A percentile compares a stretch with the other conserved stretches of the same genome.
Evolutionary conservation across 2,888 invertebrate genomes (phyloP).

Genomic region (Ormyrus nitidulus): DNA sequence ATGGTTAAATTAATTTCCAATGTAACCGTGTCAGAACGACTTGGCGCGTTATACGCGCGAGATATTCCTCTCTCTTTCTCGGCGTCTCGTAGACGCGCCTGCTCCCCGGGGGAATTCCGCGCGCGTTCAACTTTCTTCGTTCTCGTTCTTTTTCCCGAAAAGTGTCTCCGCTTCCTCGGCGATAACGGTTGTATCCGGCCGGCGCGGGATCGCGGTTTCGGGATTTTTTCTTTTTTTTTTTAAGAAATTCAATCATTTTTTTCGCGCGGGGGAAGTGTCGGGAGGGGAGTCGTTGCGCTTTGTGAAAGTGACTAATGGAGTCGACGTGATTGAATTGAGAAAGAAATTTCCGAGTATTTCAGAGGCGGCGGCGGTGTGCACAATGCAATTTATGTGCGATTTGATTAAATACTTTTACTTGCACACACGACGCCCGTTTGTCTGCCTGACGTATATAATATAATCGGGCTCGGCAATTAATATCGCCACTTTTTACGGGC

Average conservation of each 20-base stretch:
- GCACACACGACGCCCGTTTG: neutral
- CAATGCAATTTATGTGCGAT: conserved; percentile 24
- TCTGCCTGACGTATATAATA: neutral
- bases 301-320: conserved; percentile 13
- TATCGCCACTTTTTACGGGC: neutral
- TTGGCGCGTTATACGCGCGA: neutral
- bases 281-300: neutral
- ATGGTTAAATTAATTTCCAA: conserved; percentile 53
- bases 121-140: neutral
- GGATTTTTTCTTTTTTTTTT: neutral
- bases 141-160: too few relatives aligned
- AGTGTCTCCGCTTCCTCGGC: too few relatives aligned
- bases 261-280: too few relatives aligned
- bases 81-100: too few relatives aligned
- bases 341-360: neutral
- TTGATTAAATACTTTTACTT: conserved; percentile 34
- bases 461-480: conserved; percentile 5
- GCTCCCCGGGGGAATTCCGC: too few relatives aligned
- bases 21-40: conserved; percentile 55
- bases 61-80: conserved; percentile 42
- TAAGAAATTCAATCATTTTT: neutral
- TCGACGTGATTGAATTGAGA: neutral
- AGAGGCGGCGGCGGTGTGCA: neutral
- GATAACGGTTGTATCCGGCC: neutral
- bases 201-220: neutral